Evolutionary conservation across 1,140 invertebrate genomes (phyloP), one percentile per base, ranked within the genome.

Genomic region (Dinoponera quadriceps): DNA sequence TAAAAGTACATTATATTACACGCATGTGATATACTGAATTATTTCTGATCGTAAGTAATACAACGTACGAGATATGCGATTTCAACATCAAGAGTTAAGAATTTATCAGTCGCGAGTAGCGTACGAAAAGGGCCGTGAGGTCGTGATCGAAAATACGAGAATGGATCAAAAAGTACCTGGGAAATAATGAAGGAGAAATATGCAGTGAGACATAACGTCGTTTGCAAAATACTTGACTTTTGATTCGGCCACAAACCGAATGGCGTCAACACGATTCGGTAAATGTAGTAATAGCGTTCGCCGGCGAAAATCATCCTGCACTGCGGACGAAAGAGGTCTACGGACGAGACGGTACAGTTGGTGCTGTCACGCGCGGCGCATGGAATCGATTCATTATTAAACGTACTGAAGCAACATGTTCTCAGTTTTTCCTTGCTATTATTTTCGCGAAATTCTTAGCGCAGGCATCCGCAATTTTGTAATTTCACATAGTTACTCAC

Each of bases 191-290:
- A 13, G n/a, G 38, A 66, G 13, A n/a, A 66, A 22, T 65, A 77
- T 66, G 29, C 14, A 3, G 5, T 9, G 27, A 65, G n/a, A 2
- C 49, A 66, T 14, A 77, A 33, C 0, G 22, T 3, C 18, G 29
- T 25, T 65, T 51, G 73, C 60, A 14, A 20, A 22, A 51, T n/a
- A 3, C 20, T 77, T n/a, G n/a, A 13, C 4, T 27, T 54, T 29
- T 66, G 74, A 77, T 77, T 66, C 14, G 74, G 74, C 74, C 74
- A 77, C n/a, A 77, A 66, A 54, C 74, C 74, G 51, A 77, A 16
- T 16, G 20, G n/a, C 33, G 74, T 66, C 9, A 77, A 54, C 44
- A 77, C 51, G 16, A 77, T 20, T 3, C 49, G 74, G 54, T 38
- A 29, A 55, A 77, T 22, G 0, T 55, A 25, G 14, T 77, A 77